phyloP scores from a whole-genome alignment of 2,888 invertebrate genomes.

The Cynaeus angustus region DNA sequence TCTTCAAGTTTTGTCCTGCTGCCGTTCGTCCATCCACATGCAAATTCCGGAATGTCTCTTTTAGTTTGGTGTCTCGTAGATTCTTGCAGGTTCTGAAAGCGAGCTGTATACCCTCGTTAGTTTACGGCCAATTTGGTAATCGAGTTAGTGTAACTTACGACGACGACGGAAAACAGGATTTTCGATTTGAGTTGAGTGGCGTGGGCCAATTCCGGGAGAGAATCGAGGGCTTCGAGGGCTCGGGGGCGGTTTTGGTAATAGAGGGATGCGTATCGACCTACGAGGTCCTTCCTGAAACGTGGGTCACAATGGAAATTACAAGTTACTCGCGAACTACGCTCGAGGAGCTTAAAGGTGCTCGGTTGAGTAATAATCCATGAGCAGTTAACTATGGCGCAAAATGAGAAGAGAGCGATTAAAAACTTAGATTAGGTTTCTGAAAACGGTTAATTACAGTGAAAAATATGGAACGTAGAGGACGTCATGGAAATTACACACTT shows the following conservation, averaged over 20 bases:
- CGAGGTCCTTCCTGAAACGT: conserved; percentile 75
- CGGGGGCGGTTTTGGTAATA: conserved; percentile 90
- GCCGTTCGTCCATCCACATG: conserved; percentile 68
- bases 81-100: conserved; percentile 83
- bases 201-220: conserved; percentile 85
- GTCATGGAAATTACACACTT: neutral
- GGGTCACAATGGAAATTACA: neutral
- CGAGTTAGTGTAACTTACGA: conserved; percentile 79
- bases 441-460: neutral
- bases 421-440: neutral
- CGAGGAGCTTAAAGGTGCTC: neutral
- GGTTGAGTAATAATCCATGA: conserved; percentile 5
- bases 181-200: conserved; percentile 94
- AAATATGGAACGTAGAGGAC: neutral
- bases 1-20: conserved; percentile 75
- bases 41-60: conserved; percentile 78
- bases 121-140: conserved; percentile 41
- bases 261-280: conserved; percentile 87
- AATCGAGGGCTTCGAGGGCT: conserved; percentile 89
- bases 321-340: neutral
- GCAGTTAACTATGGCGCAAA: neutral
- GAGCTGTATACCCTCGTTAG: conserved; percentile 72
- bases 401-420: neutral
- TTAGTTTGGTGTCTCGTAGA: conserved; percentile 82
- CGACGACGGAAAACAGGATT: conserved; percentile 95